phyloP scores from a whole-genome alignment of 2,888 invertebrate genomes.

The Nematopogon swammerdamellus region DNA sequence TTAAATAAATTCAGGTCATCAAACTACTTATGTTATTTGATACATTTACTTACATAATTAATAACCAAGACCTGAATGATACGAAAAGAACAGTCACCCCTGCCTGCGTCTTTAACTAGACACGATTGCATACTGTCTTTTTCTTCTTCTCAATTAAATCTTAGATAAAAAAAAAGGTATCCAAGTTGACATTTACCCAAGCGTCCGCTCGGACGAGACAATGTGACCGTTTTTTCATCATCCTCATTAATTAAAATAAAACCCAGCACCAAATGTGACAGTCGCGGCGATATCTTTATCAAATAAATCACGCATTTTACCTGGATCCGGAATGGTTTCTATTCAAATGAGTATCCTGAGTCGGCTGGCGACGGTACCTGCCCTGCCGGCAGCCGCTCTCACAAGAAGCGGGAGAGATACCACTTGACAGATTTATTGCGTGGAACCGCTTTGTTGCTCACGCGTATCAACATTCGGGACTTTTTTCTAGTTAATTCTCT shows the following conservation, averaged over 20 bases:
- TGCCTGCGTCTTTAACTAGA: too few relatives aligned
- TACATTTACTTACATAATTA: too few relatives aligned
- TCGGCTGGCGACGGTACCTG: not conserved
- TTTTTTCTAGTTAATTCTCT: not conserved
- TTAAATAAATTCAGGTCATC: too few relatives aligned
- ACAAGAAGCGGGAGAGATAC: constrained; percentile 21
- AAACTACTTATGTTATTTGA: too few relatives aligned
- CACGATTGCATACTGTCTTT: too few relatives aligned
- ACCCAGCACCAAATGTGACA: not conserved
- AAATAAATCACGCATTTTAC: not conserved
- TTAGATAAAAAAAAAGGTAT: too few relatives aligned
- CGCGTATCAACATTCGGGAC: constrained; percentile 13
- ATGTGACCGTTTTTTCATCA: not conserved
- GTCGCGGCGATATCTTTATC: not conserved
- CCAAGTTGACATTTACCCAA: too few relatives aligned
- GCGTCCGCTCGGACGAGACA: too few relatives aligned
- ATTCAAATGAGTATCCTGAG: not conserved
- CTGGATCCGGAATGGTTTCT: not conserved
- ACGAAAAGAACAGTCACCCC: too few relatives aligned
- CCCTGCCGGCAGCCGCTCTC: not conserved
- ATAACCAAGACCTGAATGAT: too few relatives aligned
- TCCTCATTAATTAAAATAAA: not conserved
- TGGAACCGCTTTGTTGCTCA: constrained; percentile 31
- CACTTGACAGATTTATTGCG: constrained; percentile 46
- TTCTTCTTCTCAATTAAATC: too few relatives aligned